Base-by-base conservation (phyloP, 64 coral and sea anemone species). In the Pocillopora damicornis region DNA sequence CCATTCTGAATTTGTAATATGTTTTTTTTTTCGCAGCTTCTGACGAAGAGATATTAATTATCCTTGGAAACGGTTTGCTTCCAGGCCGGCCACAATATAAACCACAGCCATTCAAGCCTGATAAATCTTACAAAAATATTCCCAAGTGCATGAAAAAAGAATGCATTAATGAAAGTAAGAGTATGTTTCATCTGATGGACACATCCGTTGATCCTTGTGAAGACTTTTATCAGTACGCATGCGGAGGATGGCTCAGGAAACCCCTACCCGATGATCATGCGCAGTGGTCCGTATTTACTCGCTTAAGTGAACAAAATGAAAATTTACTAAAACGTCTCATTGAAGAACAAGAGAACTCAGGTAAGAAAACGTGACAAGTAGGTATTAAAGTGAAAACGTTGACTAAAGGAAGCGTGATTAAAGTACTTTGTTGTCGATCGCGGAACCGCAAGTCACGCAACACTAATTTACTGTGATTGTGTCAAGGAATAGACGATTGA, bases 151-250 rank as follows among this genome's bases (percentile, higher is more conserved):
- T 13, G 16, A 84, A 36, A 38, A 65, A 84, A 2, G 8, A 57
- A 65, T 84, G 81, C 64, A 71, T 22, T 16, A 22, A 84, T 71
- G 63, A 71, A 20, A 84, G 81, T 36, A 14, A 6, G 11, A 84
- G 71, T 16, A 84, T 84, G 63, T 84, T 37, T 2, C 63, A n/a
- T 36, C 68, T 84, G 81, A 84, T 84, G 81, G 45, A 84, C 13
- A 72, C 16, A 58, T 38, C 63, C 18, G 64, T n/a, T 23, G 64
- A 84, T 22, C 81, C 81, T 5, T 84, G 81, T 25, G 13, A 36
- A 25, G 22, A 72, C 62, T 84, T 84, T 72, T 84, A 84, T 38
- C 35, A 84, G 37, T 84, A 71, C 81, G 81, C 81, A 57, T 84
- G 81, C 37, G 81, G 81, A 10, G 81, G 81, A 66, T 84, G 81